Percentiles rank a stretch among this genome's conserved stretches.
phyloP scores from a whole-genome alignment of 1,140 invertebrate species.

The Scaptodrosophila lebanonensis region DNA sequence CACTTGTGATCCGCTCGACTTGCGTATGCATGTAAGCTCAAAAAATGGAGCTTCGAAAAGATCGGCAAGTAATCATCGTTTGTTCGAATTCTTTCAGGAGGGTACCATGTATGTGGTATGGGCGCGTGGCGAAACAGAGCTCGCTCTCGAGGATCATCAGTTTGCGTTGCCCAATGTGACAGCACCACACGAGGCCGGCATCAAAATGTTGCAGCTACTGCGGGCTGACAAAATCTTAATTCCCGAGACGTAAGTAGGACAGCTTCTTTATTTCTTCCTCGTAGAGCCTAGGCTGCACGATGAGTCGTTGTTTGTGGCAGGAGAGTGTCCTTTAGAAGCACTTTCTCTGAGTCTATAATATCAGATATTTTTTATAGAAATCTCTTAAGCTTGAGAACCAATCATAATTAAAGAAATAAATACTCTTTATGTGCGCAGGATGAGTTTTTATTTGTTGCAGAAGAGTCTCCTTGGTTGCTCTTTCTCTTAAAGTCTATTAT shows the following conservation, averaged over 20 bases:
- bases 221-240: conserved; percentile 74
- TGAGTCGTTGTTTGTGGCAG: no score
- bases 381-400: no score
- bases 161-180: conserved; percentile 70
- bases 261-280: not conserved
- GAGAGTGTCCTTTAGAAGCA: no score
- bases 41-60: not conserved
- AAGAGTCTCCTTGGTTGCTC: no score
- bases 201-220: conserved; percentile 72
- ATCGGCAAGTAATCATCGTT: not conserved
- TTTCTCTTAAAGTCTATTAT: no score
- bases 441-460: no score
- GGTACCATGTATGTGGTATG: conserved; percentile 86
- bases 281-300: no score
- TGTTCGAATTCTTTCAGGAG: conserved; percentile 77
- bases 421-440: no score
- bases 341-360: no score
- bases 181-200: conserved; percentile 55
- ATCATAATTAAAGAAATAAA: no score
- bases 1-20: conserved; percentile 94
- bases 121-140: conserved; percentile 79
- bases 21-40: conserved; percentile 88
- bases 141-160: conserved; percentile 75
- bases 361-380: no score
- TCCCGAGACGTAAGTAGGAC: conserved; percentile 76